A percentile compares a stretch with the other conserved stretches of the same genome.
Conservation (phyloP, 1,140 invertebrate species). For the Macrosteles quadrilineatus region DNA sequence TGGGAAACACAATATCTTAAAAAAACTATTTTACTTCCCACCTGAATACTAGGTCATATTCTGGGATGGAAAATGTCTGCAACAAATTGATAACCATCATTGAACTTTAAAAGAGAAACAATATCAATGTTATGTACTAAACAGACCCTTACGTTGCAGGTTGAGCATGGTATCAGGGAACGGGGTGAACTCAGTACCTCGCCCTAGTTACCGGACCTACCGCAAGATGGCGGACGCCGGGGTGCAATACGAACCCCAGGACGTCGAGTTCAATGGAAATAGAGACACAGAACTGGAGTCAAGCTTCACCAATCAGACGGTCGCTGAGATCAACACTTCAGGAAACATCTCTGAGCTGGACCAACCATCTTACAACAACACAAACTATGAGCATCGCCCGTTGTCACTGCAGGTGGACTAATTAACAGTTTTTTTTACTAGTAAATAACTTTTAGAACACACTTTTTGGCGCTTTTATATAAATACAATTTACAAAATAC, state of each 20-base stretch:
- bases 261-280: background rate
- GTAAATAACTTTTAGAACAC: too few relatives aligned
- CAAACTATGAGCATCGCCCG: background rate
- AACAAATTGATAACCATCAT: too few relatives aligned
- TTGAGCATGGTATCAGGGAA: constrained; percentile 22
- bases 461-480: too few relatives aligned
- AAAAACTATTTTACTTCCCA: too few relatives aligned
- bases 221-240: constrained; percentile 15
- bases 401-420: background rate
- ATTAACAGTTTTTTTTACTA: too few relatives aligned
- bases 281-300: background rate
- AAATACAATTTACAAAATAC: too few relatives aligned
- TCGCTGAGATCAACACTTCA: constrained; percentile 15
- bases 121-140: too few relatives aligned
- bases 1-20: too few relatives aligned
- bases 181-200: background rate
- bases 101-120: too few relatives aligned
- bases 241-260: background rate
- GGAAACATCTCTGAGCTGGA: background rate
- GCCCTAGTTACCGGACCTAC: background rate
- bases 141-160: constrained; percentile 1
- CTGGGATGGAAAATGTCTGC: too few relatives aligned
- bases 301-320: background rate
- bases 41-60: too few relatives aligned
- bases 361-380: background rate